Conservation (phyloP, 2,888 invertebrate species). For the Plagiodera versicolora region DNA sequence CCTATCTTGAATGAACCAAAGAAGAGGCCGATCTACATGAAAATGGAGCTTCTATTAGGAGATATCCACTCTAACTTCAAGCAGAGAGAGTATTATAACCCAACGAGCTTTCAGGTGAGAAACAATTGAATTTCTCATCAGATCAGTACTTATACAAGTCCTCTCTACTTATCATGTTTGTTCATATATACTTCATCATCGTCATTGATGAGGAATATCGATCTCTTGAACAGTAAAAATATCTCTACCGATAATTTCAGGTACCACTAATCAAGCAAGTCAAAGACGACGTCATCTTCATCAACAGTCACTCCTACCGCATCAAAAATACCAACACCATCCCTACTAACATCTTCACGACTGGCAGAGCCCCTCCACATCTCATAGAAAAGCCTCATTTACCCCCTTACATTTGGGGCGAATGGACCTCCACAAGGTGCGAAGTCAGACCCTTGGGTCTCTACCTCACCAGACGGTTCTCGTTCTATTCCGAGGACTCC, state of each 20-base stretch:
- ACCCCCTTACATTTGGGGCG: slow-evolving; percentile 56
- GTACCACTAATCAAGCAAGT: slow-evolving; percentile 54
- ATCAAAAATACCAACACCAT: slow-evolving; percentile 45
- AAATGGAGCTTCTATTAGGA: slow-evolving; percentile 58
- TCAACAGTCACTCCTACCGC: slow-evolving; percentile 40
- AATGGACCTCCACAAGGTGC: slow-evolving; percentile 61
- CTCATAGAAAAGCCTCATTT: slow-evolving; percentile 54
- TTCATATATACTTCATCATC: no score
- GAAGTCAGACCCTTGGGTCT: slow-evolving; percentile 60
- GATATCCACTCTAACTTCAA: slow-evolving; percentile 57
- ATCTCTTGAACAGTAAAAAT: no score
- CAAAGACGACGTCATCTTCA: slow-evolving; percentile 40
- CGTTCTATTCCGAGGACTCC: slow-evolving; percentile 50
- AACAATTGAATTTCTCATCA: slow-evolving; percentile 44
- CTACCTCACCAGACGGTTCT: slow-evolving; percentile 57
- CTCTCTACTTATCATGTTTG: no score
- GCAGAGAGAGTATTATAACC: slow-evolving; percentile 54
- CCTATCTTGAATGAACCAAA: slow-evolving; percentile 40
- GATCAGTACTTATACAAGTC: no score
- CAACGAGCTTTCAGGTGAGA: slow-evolving; percentile 56
- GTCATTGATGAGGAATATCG: no score
- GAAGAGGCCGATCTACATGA: slow-evolving; percentile 37
- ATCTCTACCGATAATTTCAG: background rate
- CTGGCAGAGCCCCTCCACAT: slow-evolving; percentile 56
- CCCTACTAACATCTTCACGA: slow-evolving; percentile 51